phyloP scores from a whole-genome alignment of 2,113 vertebrate species.

The Oncorhynchus gorbuscha region DNA sequence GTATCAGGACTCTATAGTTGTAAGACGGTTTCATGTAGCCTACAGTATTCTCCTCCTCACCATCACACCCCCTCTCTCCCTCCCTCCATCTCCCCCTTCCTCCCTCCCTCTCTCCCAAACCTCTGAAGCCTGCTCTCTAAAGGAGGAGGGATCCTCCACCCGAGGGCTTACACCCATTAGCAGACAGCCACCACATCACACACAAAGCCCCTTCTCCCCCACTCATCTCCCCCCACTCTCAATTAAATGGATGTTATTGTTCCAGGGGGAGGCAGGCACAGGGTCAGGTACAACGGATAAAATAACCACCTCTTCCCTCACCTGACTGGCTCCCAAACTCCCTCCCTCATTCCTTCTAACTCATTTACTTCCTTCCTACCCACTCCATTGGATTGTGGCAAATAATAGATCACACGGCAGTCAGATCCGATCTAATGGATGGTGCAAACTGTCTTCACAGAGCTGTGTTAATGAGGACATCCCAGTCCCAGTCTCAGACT shows the following conservation, averaged over 20 bases:
- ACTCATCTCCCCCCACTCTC: conserved; percentile 17
- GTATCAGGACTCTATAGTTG: no score
- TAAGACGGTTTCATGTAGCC: no score
- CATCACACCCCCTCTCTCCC: no score
- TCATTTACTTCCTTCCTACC: background rate
- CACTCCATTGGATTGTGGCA: conserved; percentile 32
- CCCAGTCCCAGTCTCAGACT: conserved; percentile 22
- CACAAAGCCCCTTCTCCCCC: conserved; percentile 7
- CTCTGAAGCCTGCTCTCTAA: background rate
- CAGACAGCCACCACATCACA: background rate
- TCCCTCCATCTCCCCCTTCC: background rate
- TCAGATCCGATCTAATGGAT: conserved; percentile 56
- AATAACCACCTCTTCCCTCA: conserved; percentile 13
- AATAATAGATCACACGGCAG: conserved; percentile 75
- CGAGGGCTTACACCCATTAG: background rate
- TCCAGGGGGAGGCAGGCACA: conserved; percentile 15
- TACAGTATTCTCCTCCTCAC: no score
- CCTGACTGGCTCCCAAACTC: conserved; percentile 16
- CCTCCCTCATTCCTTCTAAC: background rate
- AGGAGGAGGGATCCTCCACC: background rate
- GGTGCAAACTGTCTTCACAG: conserved; percentile 44
- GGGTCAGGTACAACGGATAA: conserved; percentile 16
- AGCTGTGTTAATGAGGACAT: conserved; percentile 66
- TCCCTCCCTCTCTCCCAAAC: background rate
- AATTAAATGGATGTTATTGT: conserved; percentile 39